Evolutionary conservation across 2,797 vertebrate genomes (phyloP), one percentile per base, ranked within the genome.

Genomic region (Apogon talboti): DNA sequence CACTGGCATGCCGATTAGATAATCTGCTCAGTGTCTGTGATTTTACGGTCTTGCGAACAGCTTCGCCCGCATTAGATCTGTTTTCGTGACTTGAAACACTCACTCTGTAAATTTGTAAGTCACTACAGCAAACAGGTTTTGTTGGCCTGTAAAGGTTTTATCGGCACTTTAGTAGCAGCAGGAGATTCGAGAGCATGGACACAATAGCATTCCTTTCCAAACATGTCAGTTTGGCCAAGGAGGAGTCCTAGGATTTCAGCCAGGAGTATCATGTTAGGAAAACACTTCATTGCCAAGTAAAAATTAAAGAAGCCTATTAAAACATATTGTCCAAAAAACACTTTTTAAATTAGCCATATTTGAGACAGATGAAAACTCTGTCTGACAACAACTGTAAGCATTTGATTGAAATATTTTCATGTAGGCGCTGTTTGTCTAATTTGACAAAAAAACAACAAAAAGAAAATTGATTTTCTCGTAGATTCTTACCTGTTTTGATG

Each of bases 41-140:
- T 87, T 90, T 91, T 78, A 89, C 40, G 30, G 78, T 76, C 84
- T 78, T 56, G 71, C 64, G 65, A 82, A 87, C 79, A 83, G 79
- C 82, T 81, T 84, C 79, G 81, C 85, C 71, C 88, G 82, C 79
- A 87, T 92, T 83, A 90, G 86, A 87, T 85, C 82, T 78, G 71
- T 75, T 82, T 93, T 93, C 92, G 92, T 95, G 93, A 93, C 93
- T 93, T 84, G 89, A 93, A 94, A 90, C 92, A 92, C 90, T 93
- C 89, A 89, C 88, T 91, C 79, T 84, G 86, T 92, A 92, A 92
- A 90, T 91, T 90, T 92, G 90, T 92, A 90, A 81, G 81, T 85
- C 91, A 88, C 90, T 92, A 90, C 85, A 86, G 86, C 90, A 91
- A 93, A 92, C 92, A 92, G 89, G 85, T 91, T 93, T 93, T 90